phyloP scores from a whole-genome alignment of 2,797 vertebrate species.

The Buceros bicornis region DNA sequence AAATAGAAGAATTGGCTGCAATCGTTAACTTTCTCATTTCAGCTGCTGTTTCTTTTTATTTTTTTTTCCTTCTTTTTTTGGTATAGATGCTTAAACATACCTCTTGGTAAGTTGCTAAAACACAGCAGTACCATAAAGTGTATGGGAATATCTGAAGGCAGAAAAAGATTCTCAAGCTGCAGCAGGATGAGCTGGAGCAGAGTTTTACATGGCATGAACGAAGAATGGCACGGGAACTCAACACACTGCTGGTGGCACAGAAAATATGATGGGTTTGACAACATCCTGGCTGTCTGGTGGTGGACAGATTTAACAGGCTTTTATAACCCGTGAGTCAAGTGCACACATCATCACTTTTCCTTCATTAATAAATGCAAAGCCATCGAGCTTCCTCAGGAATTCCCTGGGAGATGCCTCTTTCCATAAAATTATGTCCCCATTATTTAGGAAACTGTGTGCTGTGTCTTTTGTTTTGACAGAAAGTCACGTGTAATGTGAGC shows the following conservation, averaged over 20 bases:
- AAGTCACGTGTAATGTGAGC: constrained; percentile 26
- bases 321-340: neutral
- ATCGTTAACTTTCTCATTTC: neutral
- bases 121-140: neutral
- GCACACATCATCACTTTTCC: neutral
- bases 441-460: neutral
- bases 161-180: neutral
- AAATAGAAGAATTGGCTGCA: neutral
- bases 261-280: neutral
- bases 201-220: accelerated
- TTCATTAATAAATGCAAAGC: neutral
- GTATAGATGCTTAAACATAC: neutral
- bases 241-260: neutral
- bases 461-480: constrained; percentile 35
- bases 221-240: neutral
- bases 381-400: neutral
- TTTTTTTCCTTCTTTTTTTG: neutral
- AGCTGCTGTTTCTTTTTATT: neutral
- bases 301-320: neutral
- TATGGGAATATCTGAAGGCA: neutral
- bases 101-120: neutral
- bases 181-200: neutral
- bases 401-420: neutral
- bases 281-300: neutral
- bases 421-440: neutral